phyloP scores from a whole-genome alignment of 2,113 vertebrate genomes.

The Crotalus tigris region DNA sequence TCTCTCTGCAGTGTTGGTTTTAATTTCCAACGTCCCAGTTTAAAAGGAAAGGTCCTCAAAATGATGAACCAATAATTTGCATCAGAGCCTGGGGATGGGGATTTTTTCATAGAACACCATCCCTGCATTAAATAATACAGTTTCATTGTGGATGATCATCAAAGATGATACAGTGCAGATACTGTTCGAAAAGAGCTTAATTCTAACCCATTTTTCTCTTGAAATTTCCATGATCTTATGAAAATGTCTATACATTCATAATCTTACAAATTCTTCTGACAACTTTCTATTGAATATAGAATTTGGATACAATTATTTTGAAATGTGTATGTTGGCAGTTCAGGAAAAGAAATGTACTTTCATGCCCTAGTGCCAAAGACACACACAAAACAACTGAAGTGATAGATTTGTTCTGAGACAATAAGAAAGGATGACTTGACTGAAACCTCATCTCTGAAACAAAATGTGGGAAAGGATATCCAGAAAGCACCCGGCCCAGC shows the following conservation, averaged over 20 bases:
- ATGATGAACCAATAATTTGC: slow-evolving; percentile 1
- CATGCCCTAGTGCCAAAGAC: not conserved
- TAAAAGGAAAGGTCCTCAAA: not conserved
- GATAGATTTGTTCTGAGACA: not conserved
- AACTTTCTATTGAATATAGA: not conserved
- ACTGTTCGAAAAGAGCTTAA: not conserved
- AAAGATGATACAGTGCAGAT: not conserved
- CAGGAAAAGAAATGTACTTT: not conserved
- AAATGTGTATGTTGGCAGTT: not conserved
- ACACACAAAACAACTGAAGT: not conserved
- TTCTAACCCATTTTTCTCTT: not conserved
- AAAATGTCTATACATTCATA: not conserved
- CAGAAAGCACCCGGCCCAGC: not conserved
- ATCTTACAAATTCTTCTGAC: not conserved
- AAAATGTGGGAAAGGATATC: not conserved
- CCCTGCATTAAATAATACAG: not conserved
- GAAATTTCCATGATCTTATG: not conserved
- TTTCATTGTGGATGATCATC: not conserved
- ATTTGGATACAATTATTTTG: not conserved
- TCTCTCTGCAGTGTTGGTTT: not conserved
- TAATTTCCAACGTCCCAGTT: not conserved
- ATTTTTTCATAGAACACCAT: not conserved
- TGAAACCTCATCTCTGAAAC: not conserved
- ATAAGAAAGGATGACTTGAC: not conserved
- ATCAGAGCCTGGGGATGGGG: not conserved